Evolutionary conservation across 2,113 vertebrate genomes (phyloP).

Genomic region (Podilymbus podiceps): DNA sequence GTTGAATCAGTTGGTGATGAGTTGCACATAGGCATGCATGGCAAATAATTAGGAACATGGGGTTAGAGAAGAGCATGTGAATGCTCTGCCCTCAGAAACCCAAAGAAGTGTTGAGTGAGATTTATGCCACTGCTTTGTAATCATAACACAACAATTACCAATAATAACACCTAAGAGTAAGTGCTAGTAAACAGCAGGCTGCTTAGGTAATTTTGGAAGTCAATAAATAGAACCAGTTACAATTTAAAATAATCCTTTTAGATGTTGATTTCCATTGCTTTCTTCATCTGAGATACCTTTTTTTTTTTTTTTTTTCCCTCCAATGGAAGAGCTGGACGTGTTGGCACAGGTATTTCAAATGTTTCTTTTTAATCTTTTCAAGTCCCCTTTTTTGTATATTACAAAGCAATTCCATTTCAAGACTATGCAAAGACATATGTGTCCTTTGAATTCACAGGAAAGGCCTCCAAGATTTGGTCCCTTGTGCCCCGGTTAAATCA

Average conservation of each 20-base stretch:
- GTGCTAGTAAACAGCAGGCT: not conserved
- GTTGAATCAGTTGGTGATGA: not conserved
- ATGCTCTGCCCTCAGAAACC: not conserved
- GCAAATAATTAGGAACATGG: not conserved
- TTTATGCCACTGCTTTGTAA: slow-evolving; percentile 16
- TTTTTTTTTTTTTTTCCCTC: not conserved
- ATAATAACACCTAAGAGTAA: not conserved
- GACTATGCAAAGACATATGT: not conserved
- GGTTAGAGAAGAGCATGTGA: slow-evolving; percentile 10
- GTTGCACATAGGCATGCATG: not conserved
- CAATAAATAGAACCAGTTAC: not conserved
- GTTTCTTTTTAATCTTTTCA: slow-evolving; percentile 1
- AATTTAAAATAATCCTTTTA: not conserved
- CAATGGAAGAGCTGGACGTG: not conserved
- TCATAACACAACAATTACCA: not conserved
- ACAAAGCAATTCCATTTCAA: not conserved
- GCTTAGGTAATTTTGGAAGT: slow-evolving; percentile 22
- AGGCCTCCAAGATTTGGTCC: not conserved
- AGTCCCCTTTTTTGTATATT: not conserved
- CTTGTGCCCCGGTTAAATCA: not conserved
- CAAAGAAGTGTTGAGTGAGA: not conserved
- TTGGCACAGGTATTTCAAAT: not conserved
- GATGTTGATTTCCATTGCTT: not conserved
- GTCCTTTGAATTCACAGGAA: not conserved
- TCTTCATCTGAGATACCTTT: not conserved